A percentile compares a stretch with the other conserved stretches of the same genome.
phyloP scores from a whole-genome alignment of 2,113 vertebrate genomes.

The Periophthalmus modestus region DNA sequence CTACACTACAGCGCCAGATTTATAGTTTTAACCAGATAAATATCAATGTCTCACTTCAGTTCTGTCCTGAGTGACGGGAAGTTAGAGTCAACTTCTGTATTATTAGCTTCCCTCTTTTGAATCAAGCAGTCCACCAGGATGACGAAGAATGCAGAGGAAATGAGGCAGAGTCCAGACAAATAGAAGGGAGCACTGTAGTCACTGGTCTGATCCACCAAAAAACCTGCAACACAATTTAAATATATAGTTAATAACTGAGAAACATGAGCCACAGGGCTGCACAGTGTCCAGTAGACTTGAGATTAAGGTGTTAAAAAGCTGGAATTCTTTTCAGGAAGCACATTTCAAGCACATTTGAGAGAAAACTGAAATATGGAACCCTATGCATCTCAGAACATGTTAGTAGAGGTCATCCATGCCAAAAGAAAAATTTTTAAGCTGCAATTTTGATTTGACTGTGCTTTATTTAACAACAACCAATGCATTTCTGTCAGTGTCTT shows the following conservation, averaged over 20 bases:
- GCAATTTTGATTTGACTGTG: too few species aligned
- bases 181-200: slow-evolving; percentile 64
- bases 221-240: slow-evolving; percentile 51
- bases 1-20: background rate
- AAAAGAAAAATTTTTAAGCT: too few species aligned
- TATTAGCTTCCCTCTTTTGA: slow-evolving; percentile 44
- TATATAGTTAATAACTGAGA: background rate
- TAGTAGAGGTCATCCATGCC: too few species aligned
- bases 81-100: background rate
- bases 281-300: too few species aligned
- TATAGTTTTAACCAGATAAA: background rate
- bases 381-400: too few species aligned
- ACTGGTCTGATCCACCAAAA: slow-evolving; percentile 59
- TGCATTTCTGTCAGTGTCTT: background rate
- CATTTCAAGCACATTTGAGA: too few species aligned
- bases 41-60: background rate
- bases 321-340: too few species aligned
- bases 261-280: background rate
- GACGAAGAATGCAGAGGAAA: slow-evolving; percentile 54
- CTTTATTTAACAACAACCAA: background rate
- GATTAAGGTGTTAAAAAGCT: too few species aligned
- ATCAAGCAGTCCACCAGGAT: slow-evolving; percentile 56
- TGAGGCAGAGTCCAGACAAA: slow-evolving; percentile 62
- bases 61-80: background rate
- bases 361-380: too few species aligned